Evolutionary conservation across 1,140 invertebrate genomes (phyloP).

Genomic region (Helicoverpa zea): DNA sequence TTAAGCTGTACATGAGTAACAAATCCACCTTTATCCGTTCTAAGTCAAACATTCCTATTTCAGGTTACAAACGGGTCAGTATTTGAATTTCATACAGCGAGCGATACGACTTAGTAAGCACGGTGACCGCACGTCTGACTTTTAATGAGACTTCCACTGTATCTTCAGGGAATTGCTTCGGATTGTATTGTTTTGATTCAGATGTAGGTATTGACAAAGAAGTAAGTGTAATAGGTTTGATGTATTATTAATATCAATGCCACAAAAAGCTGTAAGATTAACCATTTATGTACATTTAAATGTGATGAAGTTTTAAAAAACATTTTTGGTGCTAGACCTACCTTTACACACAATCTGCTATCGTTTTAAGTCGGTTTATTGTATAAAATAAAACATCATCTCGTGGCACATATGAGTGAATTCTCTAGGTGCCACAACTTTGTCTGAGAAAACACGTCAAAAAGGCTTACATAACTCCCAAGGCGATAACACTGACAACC

Average conservation of each 20-base stretch:
- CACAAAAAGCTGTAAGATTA: no score
- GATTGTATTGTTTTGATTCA: conserved; percentile 25
- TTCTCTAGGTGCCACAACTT: no score
- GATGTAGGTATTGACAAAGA: neutral
- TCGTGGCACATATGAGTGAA: no score
- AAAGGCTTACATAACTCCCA: neutral
- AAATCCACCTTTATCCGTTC: conserved; percentile 14
- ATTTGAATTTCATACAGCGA: conserved; percentile 57
- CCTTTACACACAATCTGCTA: no score
- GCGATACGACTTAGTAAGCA: conserved; percentile 39
- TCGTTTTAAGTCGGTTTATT: no score
- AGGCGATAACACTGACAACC: neutral
- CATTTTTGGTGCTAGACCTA: no score
- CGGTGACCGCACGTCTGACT: conserved; percentile 45
- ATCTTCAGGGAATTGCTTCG: conserved; percentile 8
- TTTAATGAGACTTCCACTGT: conserved; percentile 40
- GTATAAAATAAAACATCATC: no score
- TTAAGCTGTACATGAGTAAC: neutral
- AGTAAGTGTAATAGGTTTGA: no score
- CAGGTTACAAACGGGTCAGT: conserved; percentile 40
- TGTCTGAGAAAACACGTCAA: neutral
- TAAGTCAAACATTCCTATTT: conserved; percentile 43
- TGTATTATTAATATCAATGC: no score
- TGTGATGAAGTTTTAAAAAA: no score
- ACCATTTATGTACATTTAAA: no score